Evolutionary conservation across 2,797 vertebrate genomes (phyloP).

Genomic region (Falco biarmicus): DNA sequence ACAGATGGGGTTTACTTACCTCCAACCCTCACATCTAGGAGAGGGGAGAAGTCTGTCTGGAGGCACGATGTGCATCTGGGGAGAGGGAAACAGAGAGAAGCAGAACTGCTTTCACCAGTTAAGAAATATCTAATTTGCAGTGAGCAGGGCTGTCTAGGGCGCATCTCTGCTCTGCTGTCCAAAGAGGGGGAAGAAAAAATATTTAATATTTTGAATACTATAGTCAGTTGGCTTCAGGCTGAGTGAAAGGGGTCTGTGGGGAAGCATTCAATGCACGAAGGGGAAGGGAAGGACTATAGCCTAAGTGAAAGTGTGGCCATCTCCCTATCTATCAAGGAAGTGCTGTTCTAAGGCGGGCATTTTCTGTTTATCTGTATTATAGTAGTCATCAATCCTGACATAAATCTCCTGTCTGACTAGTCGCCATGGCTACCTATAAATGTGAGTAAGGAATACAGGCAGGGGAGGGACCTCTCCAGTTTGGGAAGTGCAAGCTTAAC

Average conservation of each 20-base stretch:
- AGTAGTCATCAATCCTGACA: background rate
- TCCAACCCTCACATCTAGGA: background rate
- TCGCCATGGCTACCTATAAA: background rate
- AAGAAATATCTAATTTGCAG: background rate
- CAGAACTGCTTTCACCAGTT: background rate
- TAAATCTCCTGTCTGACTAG: background rate
- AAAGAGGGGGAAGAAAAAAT: background rate
- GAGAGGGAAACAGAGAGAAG: background rate
- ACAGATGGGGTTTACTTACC: background rate
- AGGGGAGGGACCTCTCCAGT: background rate
- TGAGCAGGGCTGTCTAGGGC: background rate
- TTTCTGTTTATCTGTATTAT: background rate
- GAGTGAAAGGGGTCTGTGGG: background rate
- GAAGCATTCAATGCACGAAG: background rate
- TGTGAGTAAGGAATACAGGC: background rate
- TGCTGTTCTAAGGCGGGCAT: background rate
- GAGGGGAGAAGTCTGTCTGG: background rate
- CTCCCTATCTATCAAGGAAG: background rate
- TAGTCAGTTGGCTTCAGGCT: background rate
- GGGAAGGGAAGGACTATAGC: background rate
- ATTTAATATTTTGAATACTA: background rate
- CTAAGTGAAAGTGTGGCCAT: background rate
- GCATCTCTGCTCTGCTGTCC: background rate
- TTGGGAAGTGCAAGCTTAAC: background rate
- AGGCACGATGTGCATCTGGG: background rate